Base-by-base conservation (phyloP, 2,888 invertebrate species). In the Elmis aenea region DNA sequence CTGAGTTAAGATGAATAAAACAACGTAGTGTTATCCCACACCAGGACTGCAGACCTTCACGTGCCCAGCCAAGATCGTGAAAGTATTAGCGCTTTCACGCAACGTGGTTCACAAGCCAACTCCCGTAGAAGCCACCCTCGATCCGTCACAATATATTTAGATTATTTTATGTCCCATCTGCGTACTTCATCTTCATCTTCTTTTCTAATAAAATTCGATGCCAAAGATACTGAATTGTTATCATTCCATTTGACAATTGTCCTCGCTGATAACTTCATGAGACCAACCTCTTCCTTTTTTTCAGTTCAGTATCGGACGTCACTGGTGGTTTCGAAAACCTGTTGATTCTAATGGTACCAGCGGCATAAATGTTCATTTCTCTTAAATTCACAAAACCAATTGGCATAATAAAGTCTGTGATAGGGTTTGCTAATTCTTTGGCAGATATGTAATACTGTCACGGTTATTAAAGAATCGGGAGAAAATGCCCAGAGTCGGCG, bases 331-430 rank as follows among this genome's bases (percentile, higher is more conserved):
- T 34, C 4, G n/a, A 16, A 33, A 47, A 42, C 14, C 45, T n/a
- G 27, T 47, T 39, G 3, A 28, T 10, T 21, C 47, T 14, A 13
- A 34, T 27, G 5, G 45, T 47, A 16, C 45, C 41, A 13, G 39
- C 32, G 6, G 38, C 41, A 28, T 28, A 35, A 14, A 33, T 29
- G n/a, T 20, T 22, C 16, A 13, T 45, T 3, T 36, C 8, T 11
- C 34, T 15, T 14, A 50, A 32, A 22, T 30, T 29, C 30, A 40
- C 30, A 10, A 51, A 54, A 55, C 33, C 44, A 56, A 28, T 53
- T 52, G 27, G 53, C 47, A 35, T 46, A 52, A 32, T 33, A 48
- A 10, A 51, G 30, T 13, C 33, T 37, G 25, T 40, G 34, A 29
- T 36, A 13, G 4, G 23, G 18, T 31, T 29, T 24, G 13, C 5